Base-by-base conservation (phyloP, 2,797 vertebrate genomes). In the Microctenopoma lineatum region DNA sequence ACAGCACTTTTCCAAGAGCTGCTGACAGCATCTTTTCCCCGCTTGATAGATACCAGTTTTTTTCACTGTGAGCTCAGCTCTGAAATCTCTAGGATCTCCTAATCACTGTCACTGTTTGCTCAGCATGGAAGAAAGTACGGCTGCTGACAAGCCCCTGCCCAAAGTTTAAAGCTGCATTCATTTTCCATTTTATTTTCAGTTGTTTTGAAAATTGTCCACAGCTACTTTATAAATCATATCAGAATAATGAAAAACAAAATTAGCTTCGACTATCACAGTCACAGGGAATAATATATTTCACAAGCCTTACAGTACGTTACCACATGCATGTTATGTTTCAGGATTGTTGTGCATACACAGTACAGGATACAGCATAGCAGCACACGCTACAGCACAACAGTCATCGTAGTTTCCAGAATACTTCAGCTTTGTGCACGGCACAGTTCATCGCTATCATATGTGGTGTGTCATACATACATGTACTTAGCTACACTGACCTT, bases 171-270 rank as follows among this genome's bases (percentile, higher is more conserved):
- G 38, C 45, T 4, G 18, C 66, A 44, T 21, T 21, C 46, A 65
- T 78, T 54, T 61, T 45, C 44, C 32, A 3, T 66, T 85, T 87
- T 76, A 86, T 81, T 78, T 83, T 77, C 46, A 53, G 39, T 68
- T 81, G 3, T 65, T 81, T 89, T 84, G 81, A 70, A 77, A 79
- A 78, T 85, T 64, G 63, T 62, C 60, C 81, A 89, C 87, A 70
- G 75, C 76, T 81, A 87, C 77, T 65, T 83, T 92, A 93, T 85
- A 90, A 94, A 93, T 91, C 81, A 90, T 87, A 72, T 78, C 62
- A 73, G 77, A 88, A 81, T 81, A 79, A 87, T 83, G 53, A 85
- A 79, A 86, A 79, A 86, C 61, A 70, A 56, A 84, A 83, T 73
- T 18, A 76, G 55, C 52, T 32, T 67, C 60, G 61, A 80, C 75